Evolutionary conservation across 2,113 vertebrate species (phyloP).

Genomic region (Stegostoma tigrinum): DNA sequence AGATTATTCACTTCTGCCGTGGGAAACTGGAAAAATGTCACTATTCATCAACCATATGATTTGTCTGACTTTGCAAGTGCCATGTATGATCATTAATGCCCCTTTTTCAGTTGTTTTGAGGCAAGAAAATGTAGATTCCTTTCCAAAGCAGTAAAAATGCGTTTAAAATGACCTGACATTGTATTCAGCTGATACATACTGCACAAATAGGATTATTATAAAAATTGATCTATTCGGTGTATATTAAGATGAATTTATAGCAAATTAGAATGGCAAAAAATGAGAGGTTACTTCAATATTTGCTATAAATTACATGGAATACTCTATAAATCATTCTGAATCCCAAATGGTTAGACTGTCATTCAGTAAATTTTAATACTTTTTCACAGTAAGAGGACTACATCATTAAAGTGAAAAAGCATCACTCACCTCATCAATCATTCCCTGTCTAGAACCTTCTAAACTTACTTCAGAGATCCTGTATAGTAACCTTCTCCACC

Average conservation of each 20-base stretch:
- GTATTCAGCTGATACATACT: not conserved
- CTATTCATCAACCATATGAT: not conserved
- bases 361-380: not conserved
- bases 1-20: not conserved
- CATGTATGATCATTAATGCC: conserved; percentile 1
- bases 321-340: not conserved
- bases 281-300: not conserved
- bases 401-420: not conserved
- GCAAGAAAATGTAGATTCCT: not conserved
- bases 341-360: not conserved
- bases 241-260: not conserved
- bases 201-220: not conserved
- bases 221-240: not conserved
- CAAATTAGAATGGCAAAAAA: not conserved
- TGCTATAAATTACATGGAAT: not conserved
- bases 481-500: not conserved
- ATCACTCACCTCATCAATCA: not conserved
- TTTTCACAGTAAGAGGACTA: not conserved
- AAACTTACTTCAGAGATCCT: not conserved
- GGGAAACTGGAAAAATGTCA: not conserved
- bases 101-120: not conserved
- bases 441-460: not conserved
- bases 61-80: not conserved
- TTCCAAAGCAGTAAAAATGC: not conserved
- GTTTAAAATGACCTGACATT: not conserved